phyloP scores from a whole-genome alignment of 2,797 vertebrate genomes.

The Sebastes taczanowskii region DNA sequence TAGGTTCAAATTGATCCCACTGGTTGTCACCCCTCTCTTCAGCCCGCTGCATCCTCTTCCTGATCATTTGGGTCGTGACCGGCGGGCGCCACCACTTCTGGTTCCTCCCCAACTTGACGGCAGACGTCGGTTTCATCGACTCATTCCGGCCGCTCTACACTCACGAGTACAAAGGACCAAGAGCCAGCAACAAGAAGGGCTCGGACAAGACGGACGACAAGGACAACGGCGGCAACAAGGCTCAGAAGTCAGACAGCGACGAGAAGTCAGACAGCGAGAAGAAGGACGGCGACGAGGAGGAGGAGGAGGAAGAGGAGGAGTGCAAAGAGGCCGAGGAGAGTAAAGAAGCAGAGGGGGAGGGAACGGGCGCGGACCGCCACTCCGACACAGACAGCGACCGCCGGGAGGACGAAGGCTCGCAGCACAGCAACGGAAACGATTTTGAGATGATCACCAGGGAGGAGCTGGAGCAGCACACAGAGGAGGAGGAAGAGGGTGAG shows the following conservation, averaged over 20 bases:
- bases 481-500: conserved; percentile 88
- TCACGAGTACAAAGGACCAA: conserved; percentile 97
- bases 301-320: conserved; percentile 80
- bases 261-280: conserved; percentile 95
- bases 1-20: neutral
- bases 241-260: conserved; percentile 91
- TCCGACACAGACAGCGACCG: conserved; percentile 98
- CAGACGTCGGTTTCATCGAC: conserved; percentile 98
- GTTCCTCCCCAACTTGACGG: conserved; percentile 98
- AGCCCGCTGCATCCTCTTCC: conserved; percentile 98
- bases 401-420: conserved; percentile 94
- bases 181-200: conserved; percentile 88
- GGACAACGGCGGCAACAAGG: conserved; percentile 75
- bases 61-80: conserved; percentile 97
- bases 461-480: conserved; percentile 98
- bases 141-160: conserved; percentile 99
- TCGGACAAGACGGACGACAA: conserved; percentile 77
- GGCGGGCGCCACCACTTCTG: conserved; percentile 99
- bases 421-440: conserved; percentile 99
- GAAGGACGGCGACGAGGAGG: conserved; percentile 85
- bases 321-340: conserved; percentile 72
- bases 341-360: conserved; percentile 78
- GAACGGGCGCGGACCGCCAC: conserved; percentile 83
- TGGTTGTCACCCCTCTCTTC: conserved; percentile 23
- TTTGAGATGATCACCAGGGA: conserved; percentile 99